These are phyloP conservation scores for Botrylloides violaceus DNA, from an alignment of 23 tunicate species.

Conservation along the genomic window DNA sequence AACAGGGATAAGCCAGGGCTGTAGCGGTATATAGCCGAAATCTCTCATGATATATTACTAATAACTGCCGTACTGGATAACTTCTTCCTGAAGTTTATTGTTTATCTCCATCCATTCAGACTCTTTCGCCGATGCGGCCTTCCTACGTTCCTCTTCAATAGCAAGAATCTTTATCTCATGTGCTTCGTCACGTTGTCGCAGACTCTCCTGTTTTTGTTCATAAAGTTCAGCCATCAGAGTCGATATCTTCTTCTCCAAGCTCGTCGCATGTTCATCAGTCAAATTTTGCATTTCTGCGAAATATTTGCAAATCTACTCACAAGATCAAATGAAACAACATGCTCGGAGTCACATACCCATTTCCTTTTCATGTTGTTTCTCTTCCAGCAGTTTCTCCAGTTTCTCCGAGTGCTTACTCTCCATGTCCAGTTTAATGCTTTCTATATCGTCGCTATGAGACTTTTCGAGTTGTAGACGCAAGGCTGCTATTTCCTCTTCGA, in stretches of 20 bases:
- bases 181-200: not conserved
- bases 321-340: not conserved
- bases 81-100: not conserved
- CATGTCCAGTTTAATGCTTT: slow-evolving; percentile 17
- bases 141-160: slow-evolving; percentile 6
- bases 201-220: slow-evolving; percentile 32
- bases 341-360: not conserved
- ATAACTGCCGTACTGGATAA: not conserved
- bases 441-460: slow-evolving; percentile 6
- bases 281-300: slow-evolving; percentile 42
- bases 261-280: slow-evolving; percentile 45
- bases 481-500: slow-evolving; percentile 56
- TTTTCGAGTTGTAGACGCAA: slow-evolving; percentile 4
- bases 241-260: slow-evolving; percentile 44
- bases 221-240: slow-evolving; percentile 73
- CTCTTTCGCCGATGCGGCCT: not conserved
- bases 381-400: slow-evolving; percentile 23
- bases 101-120: not conserved
- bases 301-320: no score
- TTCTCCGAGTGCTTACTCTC: slow-evolving; percentile 15
- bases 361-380: slow-evolving; percentile 6
- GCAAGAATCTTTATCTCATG: not conserved
- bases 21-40: no score
- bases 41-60: not conserved
- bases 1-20: no score